Evolutionary conservation across 2,113 vertebrate species (phyloP).

Genomic region (Chaetodon auriga): DNA sequence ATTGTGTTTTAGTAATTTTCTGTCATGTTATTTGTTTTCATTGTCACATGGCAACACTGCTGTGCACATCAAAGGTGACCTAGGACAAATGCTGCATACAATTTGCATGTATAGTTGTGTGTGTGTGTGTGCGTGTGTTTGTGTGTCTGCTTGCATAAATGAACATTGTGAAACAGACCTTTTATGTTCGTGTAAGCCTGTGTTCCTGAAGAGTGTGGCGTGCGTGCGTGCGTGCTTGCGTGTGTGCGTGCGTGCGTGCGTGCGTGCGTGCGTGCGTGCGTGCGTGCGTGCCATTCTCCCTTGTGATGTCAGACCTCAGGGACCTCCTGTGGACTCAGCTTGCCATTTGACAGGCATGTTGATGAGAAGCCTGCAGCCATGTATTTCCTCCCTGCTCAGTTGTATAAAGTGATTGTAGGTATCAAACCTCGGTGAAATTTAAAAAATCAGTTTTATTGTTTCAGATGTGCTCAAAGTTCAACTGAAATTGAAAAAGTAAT

Average conservation of each 20-base stretch:
- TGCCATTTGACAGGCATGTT: conserved; percentile 54
- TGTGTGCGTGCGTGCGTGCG: not conserved
- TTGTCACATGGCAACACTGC: conserved; percentile 22
- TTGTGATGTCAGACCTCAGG: conserved; percentile 42
- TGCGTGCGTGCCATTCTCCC: conserved; percentile 1
- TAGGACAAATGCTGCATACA: conserved; percentile 20
- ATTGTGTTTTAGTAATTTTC: conserved; percentile 30
- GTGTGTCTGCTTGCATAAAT: not conserved
- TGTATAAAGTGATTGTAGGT: not conserved
- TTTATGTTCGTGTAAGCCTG: not conserved
- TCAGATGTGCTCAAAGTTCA: not conserved
- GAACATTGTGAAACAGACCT: not conserved
- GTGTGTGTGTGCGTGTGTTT: not conserved
- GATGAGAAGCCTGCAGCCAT: conserved; percentile 42
- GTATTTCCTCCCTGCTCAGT: conserved; percentile 15
- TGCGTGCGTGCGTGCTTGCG: not conserved
- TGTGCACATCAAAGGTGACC: conserved; percentile 50
- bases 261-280: not conserved
- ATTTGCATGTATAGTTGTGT: not conserved
- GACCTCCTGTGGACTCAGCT: conserved; percentile 32
- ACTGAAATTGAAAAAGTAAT: not conserved
- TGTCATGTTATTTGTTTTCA: conserved; percentile 26
- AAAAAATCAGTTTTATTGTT: not conserved
- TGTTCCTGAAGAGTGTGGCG: conserved; percentile 3
- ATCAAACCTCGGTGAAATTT: not conserved